Evolutionary conservation across 2,888 invertebrate species (phyloP), one percentile per base, ranked within the genome.

Genomic region (Altica lythri): DNA sequence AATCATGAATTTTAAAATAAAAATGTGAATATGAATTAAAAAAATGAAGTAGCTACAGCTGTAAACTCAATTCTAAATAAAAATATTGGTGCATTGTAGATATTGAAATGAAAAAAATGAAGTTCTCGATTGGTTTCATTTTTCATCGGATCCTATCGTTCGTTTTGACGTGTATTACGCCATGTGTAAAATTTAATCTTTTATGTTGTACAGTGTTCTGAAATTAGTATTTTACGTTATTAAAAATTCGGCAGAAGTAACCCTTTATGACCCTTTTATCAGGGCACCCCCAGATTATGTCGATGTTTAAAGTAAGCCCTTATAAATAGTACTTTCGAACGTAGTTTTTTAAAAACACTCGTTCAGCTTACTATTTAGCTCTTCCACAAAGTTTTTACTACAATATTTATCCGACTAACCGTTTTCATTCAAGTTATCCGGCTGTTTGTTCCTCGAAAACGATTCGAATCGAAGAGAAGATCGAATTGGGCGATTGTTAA

Each of bases 211-310:
- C 53, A 45, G 32, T 53, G 45, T 42, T 30, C 50, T 40, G 56
- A 60, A 60, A 60, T 60, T 60, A 60, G 58, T 60, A 59, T 61
- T 61, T 61, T 47, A 54, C 55, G 59, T 61, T 61, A 58, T 61
- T 61, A 61, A 59, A 61, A 61, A 61, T 57, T 59, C 61, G 61
- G 56, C 51, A 54, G 59, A 53, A 44, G 53, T 42, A 48, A 61
- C 61, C 61, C 59, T 61, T 57, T 51, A 51, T 53, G 51, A 58
- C 56, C 59, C 58, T 29, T 54, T 29, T 16, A 42, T 19, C 9
- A 4, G 14, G 19, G 59, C 58, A 57, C 61, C 59, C 53, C 51
- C 55, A 57, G 55, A 55, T 57, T 59, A 57, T 59, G 55, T 59
- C 48, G 48, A 51, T 48, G 49, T 60, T 61, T 59, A 61, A 61